Evolutionary conservation across 2,888 invertebrate species (phyloP).

Genomic region (Frankliniella intonsa): DNA sequence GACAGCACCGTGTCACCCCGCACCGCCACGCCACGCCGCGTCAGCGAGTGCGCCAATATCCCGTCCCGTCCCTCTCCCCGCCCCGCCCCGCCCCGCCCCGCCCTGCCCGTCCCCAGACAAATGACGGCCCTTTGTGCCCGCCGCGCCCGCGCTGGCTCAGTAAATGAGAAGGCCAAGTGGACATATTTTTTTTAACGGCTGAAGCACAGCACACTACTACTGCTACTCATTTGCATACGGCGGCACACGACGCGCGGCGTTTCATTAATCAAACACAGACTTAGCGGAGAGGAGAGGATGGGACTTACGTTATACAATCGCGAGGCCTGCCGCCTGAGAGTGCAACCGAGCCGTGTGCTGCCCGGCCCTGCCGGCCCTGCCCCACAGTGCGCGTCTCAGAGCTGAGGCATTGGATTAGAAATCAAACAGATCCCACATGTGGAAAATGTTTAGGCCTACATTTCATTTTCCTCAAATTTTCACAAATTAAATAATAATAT

Average conservation of each 20-base stretch:
- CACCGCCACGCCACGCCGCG: too few relatives aligned
- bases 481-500: too few relatives aligned
- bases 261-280: conserved; percentile 16
- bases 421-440: too few relatives aligned
- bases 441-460: too few relatives aligned
- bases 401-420: too few relatives aligned
- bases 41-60: not conserved
- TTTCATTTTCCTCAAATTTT: too few relatives aligned
- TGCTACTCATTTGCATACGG: conserved; percentile 1
- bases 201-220: not conserved
- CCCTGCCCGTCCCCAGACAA: not conserved
- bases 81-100: too few relatives aligned
- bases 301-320: not conserved
- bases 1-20: too few relatives aligned
- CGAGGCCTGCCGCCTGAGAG: too few relatives aligned
- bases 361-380: too few relatives aligned
- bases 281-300: not conserved
- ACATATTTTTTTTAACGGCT: not conserved
- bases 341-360: too few relatives aligned
- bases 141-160: not conserved
- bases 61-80: not conserved
- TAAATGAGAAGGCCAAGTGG: not conserved
- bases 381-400: too few relatives aligned
- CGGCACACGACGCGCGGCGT: not conserved
- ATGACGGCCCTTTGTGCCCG: conserved; percentile 1